Base-by-base conservation (phyloP, 2,888 invertebrate genomes). In the Drosophila yooni region DNA sequence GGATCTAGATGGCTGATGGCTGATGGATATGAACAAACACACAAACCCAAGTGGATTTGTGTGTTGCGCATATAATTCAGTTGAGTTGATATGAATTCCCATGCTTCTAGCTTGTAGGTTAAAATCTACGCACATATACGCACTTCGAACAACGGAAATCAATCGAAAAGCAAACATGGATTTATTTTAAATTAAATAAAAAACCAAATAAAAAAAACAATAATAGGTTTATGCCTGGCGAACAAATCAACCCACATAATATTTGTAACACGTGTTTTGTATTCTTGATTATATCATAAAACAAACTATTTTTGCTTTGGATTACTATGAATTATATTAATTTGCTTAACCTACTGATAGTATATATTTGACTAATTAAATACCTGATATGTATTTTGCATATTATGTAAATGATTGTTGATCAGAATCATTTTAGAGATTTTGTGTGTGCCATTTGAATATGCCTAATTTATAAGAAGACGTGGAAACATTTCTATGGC, bases 21-120 rank as follows among this genome's bases (percentile, higher is more conserved):
- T 64, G 60, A 74, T 74, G 25, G 27, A 29, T n/a, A 13, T 56
- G 51, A 60, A 53, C 59, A 68, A 81, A 63, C 57, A 72, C 51
- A 56, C 57, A 77, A 48, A 59, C 27, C 15, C 56, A 40, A 78
- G 77, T 81, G 81, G 64, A 50, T 81, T 78, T 69, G 10, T 60
- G 66, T 81, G 78, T 81, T 63, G 56, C 56, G 81, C 78, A 78
- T 76, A 40, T 61, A 65, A 81, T 81, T 71, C 76, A 53, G 50
- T 52, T 25, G 27, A 27, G 60, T 21, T 52, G 25, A 43, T 33
- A 50, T n/a, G 48, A 31, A 66, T 77, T 56, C 33, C 38, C 0
- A 29, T 11, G 60, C 21, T 46, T 18, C 21, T 11, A 63, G 56
- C 40, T 46, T 10, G 3, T 10, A 3, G 34, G 25, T 58, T 46